Conservation (phyloP, 2,888 invertebrate genomes). For the Drosophila yooni region DNA sequence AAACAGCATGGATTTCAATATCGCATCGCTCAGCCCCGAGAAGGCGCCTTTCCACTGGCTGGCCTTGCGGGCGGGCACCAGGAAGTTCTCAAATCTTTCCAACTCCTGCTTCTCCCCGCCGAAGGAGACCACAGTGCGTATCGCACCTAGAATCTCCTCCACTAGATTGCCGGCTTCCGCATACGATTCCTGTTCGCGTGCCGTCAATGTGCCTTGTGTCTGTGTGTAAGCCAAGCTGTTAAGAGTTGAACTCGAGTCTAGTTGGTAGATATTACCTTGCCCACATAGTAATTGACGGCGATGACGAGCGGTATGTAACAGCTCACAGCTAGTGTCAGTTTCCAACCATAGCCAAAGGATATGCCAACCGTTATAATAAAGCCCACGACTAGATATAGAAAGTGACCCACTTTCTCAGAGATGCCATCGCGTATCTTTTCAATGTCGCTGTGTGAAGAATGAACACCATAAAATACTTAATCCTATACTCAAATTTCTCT, state of each 20-base stretch:
- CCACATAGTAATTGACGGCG: conserved; percentile 90
- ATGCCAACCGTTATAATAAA: conserved; percentile 88
- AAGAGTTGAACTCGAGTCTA: not conserved
- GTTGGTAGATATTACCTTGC: conserved; percentile 87
- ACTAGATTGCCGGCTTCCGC: conserved; percentile 91
- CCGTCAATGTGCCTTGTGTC: conserved; percentile 89
- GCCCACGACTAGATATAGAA: conserved; percentile 87
- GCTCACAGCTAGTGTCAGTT: conserved; percentile 92
- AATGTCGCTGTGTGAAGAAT: conserved; percentile 87
- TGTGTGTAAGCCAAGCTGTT: conserved; percentile 79
- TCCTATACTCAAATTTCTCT: not conserved
- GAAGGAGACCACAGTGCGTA: conserved; percentile 92
- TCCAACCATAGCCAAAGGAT: conserved; percentile 93
- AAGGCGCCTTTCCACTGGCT: conserved; percentile 89
- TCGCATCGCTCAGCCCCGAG: conserved; percentile 89
- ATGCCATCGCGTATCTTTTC: conserved; percentile 93
- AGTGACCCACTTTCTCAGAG: conserved; percentile 92
- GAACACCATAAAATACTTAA: not conserved
- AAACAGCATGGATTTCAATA: conserved; percentile 91
- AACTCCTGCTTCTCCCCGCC: conserved; percentile 91
- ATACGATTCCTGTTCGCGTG: conserved; percentile 89
- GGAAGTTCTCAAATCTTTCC: conserved; percentile 86
- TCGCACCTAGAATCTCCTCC: conserved; percentile 90
- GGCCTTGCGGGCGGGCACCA: conserved; percentile 88
- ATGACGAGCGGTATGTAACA: conserved; percentile 92